Evolutionary conservation across 2,797 vertebrate species (phyloP).

Genomic region (Pipistrellus pipistrellus): DNA sequence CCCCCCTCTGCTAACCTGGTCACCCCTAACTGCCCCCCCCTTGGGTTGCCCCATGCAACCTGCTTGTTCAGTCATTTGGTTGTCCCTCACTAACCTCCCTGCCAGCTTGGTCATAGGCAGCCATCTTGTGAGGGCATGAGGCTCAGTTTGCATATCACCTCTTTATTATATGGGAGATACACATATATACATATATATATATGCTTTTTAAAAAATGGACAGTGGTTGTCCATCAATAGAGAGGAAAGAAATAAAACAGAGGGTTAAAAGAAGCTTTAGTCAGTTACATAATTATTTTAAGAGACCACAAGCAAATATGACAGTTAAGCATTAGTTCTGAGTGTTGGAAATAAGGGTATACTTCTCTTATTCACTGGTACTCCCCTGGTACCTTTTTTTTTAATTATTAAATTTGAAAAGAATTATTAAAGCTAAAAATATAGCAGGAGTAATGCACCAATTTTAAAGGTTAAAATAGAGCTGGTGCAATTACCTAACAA

Average conservation of each 20-base stretch:
- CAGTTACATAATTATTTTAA: constrained; percentile 21
- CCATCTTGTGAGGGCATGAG: no score
- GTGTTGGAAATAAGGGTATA: background rate
- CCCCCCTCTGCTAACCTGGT: no score
- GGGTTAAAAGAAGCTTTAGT: background rate
- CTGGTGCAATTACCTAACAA: background rate
- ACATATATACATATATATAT: background rate
- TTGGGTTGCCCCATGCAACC: no score
- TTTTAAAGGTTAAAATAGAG: background rate
- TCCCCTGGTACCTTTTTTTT: background rate
- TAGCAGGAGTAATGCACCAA: background rate
- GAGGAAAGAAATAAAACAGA: constrained; percentile 45
- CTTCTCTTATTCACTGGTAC: background rate
- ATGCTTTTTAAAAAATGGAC: background rate
- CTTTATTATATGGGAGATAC: background rate
- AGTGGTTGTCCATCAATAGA: background rate
- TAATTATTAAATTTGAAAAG: background rate
- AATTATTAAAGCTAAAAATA: constrained; percentile 1
- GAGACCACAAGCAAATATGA: background rate
- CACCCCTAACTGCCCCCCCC: no score
- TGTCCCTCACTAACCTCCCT: no score
- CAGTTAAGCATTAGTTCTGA: constrained; percentile 12
- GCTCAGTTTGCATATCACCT: no score
- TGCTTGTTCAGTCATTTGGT: no score
- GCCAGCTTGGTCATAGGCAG: no score